phyloP scores from a whole-genome alignment of 2,797 vertebrate species.

The Myotis myotis region DNA sequence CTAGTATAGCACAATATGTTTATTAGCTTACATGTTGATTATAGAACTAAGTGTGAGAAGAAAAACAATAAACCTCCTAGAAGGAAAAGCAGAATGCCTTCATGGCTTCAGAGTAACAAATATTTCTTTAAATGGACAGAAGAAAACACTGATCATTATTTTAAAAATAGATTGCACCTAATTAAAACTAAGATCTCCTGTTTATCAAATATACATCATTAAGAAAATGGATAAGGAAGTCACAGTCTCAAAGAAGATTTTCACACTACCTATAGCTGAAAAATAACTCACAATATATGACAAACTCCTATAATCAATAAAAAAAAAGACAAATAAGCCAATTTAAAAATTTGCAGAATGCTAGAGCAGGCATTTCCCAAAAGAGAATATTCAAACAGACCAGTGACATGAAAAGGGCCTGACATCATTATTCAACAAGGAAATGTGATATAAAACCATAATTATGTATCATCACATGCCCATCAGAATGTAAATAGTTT shows the following conservation, averaged over 20 bases:
- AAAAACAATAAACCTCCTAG: not conserved
- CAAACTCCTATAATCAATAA: not conserved
- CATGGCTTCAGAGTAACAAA: not conserved
- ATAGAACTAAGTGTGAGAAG: not conserved
- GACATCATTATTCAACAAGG: not conserved
- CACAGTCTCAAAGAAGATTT: not conserved
- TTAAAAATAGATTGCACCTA: not conserved
- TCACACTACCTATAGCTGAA: not conserved
- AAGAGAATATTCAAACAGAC: not conserved
- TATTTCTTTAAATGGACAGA: not conserved
- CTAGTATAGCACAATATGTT: not conserved
- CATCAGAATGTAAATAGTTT: not conserved
- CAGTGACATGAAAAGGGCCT: not conserved
- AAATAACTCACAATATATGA: not conserved
- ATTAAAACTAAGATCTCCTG: not conserved
- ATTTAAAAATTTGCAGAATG: not conserved
- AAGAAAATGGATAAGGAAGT: not conserved
- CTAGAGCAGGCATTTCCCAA: not conserved
- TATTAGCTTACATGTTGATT: not conserved
- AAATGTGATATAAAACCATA: not conserved
- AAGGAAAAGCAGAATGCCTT: not conserved
- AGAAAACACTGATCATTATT: not conserved
- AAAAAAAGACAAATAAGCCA: not conserved
- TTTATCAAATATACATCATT: conserved; percentile 21
- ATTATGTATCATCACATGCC: not conserved